A percentile compares a stretch with the other conserved stretches of the same genome.
Evolutionary conservation across 2,113 vertebrate genomes (phyloP).

Genomic region (Brachyhypopomus occidentalis): DNA sequence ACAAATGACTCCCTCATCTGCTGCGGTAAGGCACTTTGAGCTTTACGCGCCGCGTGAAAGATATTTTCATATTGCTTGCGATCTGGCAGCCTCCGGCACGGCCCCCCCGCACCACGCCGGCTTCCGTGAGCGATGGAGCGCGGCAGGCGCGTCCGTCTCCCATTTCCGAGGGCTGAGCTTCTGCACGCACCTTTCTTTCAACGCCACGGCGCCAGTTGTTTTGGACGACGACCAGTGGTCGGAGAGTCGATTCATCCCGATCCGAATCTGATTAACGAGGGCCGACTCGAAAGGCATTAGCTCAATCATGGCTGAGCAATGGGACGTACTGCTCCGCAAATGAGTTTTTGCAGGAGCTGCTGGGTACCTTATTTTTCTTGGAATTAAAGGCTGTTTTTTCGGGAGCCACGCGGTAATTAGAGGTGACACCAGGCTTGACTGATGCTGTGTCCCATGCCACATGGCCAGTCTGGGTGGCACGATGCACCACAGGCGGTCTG

Average conservation of each 20-base stretch:
- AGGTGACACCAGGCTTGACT: constrained; percentile 40
- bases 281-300: constrained; percentile 52
- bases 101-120: neutral
- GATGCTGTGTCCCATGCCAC: constrained; percentile 36
- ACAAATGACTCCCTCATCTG: neutral
- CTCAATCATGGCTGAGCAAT: constrained; percentile 49
- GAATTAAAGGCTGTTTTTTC: constrained; percentile 54
- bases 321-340: constrained; percentile 37
- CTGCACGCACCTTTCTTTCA: constrained; percentile 1
- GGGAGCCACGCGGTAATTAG: constrained; percentile 50
- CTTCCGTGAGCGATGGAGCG: constrained; percentile 16
- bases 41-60: neutral
- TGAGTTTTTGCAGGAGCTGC: constrained; percentile 39
- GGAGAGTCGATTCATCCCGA: constrained; percentile 48
- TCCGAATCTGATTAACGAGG: constrained; percentile 56
- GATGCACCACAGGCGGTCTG: constrained; percentile 23
- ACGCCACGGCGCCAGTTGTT: neutral
- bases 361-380: constrained; percentile 52
- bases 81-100: neutral
- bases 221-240: constrained; percentile 41
- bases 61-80: constrained; percentile 26
- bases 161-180: neutral
- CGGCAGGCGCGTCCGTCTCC: constrained; percentile 13
- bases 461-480: constrained; percentile 19
- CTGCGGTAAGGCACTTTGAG: neutral